These are phyloP conservation scores for Caenorhabditis sp. DNA, from an alignment of 2,888 invertebrate species.

Conservation along the genomic window DNA sequence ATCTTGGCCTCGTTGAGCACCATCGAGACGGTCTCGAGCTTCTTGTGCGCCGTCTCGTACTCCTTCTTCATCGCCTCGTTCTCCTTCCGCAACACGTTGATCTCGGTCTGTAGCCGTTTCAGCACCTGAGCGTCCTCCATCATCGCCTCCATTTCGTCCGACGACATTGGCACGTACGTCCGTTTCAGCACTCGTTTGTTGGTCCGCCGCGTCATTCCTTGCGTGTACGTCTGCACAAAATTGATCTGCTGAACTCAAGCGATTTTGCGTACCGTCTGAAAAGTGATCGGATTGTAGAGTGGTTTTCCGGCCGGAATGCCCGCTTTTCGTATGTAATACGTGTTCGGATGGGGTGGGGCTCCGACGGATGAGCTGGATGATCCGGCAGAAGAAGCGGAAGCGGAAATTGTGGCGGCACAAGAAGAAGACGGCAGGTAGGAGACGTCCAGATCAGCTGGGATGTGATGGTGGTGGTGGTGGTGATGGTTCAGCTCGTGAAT, in stretches of 20 bases:
- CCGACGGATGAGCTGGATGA: neutral
- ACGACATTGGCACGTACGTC: neutral
- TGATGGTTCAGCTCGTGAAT: constrained; percentile 9
- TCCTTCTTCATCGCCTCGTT: constrained; percentile 45
- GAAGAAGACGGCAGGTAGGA: neutral
- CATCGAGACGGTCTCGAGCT: constrained; percentile 16
- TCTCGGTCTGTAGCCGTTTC: constrained; percentile 31
- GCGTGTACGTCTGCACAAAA: constrained; percentile 14
- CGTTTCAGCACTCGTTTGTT: constrained; percentile 26
- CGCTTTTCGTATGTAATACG: constrained; percentile 23
- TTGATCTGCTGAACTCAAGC: neutral
- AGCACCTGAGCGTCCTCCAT: constrained; percentile 31
- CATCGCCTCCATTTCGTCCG: constrained; percentile 21
- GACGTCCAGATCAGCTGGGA: too few relatives aligned
- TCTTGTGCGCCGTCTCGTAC: constrained; percentile 21
- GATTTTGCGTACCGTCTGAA: constrained; percentile 19
- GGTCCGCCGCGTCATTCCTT: neutral
- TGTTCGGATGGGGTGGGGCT: neutral
- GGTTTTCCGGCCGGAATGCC: neutral
- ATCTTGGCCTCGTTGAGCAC: constrained; percentile 24
- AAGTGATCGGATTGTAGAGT: constrained; percentile 7
- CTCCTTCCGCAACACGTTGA: constrained; percentile 25
- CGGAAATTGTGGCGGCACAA: too few relatives aligned
- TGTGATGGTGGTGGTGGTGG: neutral
- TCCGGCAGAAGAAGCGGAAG: neutral